Percentiles rank a stretch among this genome's conserved stretches.
phyloP scores from a whole-genome alignment of 2,888 invertebrate genomes.

The Clanis bilineata region DNA sequence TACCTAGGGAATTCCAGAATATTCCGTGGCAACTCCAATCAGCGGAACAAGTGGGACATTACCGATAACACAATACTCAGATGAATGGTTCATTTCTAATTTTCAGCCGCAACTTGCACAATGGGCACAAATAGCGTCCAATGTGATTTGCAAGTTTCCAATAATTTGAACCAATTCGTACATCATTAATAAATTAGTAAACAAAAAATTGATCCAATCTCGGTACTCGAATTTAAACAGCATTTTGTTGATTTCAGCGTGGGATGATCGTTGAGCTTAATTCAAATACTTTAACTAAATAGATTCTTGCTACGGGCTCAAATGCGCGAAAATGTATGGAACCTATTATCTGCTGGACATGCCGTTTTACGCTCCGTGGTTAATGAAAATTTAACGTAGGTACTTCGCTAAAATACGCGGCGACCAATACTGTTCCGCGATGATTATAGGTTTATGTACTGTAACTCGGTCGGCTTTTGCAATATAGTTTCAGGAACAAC shows the following conservation, averaged over 20 bases:
- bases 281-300: no score
- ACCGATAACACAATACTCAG: conserved; percentile 20
- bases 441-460: not conserved
- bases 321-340: no score
- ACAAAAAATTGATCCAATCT: no score
- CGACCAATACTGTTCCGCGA: not conserved
- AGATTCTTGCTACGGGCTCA: no score
- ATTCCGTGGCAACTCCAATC: conserved; percentile 1
- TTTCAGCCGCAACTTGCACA: conserved; percentile 27
- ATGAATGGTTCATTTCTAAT: conserved; percentile 36
- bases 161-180: not conserved
- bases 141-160: conserved; percentile 1
- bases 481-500: not conserved
- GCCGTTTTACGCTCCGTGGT: not conserved
- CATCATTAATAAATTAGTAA: not conserved
- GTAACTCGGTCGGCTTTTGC: not conserved
- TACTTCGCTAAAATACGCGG: not conserved
- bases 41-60: conserved; percentile 13
- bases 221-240: no score
- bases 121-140: conserved; percentile 20
- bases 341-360: no score
- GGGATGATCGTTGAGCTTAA: no score
- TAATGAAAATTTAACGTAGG: not conserved
- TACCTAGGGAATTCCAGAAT: not conserved
- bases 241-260: no score